These are phyloP conservation scores for Colostygia pectinataria DNA, from an alignment of 2,888 invertebrate species.

Conservation along the genomic window DNA sequence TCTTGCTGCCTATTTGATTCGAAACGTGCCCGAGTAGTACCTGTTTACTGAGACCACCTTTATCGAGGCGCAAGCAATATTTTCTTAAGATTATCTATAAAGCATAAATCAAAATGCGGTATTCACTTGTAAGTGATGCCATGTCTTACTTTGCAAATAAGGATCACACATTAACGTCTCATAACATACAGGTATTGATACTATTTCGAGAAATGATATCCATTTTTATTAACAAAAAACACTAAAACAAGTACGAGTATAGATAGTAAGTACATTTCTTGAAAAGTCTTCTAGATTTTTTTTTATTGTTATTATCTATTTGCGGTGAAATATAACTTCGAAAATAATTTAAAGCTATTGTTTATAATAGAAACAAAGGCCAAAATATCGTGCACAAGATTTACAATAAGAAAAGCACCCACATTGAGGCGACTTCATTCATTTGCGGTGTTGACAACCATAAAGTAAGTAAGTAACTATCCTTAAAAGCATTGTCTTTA, in stretches of 20 bases:
- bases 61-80: slow-evolving; percentile 69
- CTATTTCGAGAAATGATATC: no score
- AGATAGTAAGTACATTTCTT: no score
- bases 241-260: no score
- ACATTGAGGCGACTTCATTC: slow-evolving; percentile 45
- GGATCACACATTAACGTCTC: slow-evolving; percentile 59
- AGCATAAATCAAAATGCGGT: slow-evolving; percentile 66
- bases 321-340: slow-evolving; percentile 20
- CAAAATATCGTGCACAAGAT: slow-evolving; percentile 48
- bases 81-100: slow-evolving; percentile 72
- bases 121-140: slow-evolving; percentile 60
- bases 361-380: slow-evolving; percentile 39
- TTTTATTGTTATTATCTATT: no score
- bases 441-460: slow-evolving; percentile 70
- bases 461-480: slow-evolving; percentile 54
- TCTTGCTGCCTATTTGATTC: slow-evolving; percentile 75
- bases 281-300: no score
- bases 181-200: no score
- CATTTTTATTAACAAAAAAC: no score
- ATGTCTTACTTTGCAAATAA: slow-evolving; percentile 74
- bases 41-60: slow-evolving; percentile 69
- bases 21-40: slow-evolving; percentile 72
- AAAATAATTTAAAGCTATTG: no score
- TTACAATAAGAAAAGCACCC: slow-evolving; percentile 41
- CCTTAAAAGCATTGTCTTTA: slow-evolving; percentile 59